Conservation (phyloP, 2,113 vertebrate genomes). For the rabbit (Oryctolagus cuniculus) region mOryCun1.1 NC_091443.1:111520501-111521000, state of each 20-base stretch:
- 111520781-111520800: neutral
- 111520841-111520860: too few species aligned
- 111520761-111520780: fast-evolving
- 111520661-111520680: neutral
- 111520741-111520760: too few species aligned
- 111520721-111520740: neutral
- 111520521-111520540: fast-evolving
- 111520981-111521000: neutral
- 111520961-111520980: fast-evolving
- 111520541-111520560: neutral
- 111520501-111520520: fast-evolving
- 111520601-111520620: fast-evolving
- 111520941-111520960: neutral
- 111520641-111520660: fast-evolving
- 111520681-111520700: too few species aligned
- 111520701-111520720: fast-evolving
- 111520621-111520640: fast-evolving
- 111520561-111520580: neutral
- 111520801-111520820: too few species aligned
- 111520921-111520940: neutral
- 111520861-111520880: neutral
- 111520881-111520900: too few species aligned
- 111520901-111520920: fast-evolving
- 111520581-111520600: neutral
- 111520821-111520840: too few species aligned